Evolutionary conservation across 2,888 invertebrate species (phyloP).

Genomic region (Nemapogon koenigi): DNA sequence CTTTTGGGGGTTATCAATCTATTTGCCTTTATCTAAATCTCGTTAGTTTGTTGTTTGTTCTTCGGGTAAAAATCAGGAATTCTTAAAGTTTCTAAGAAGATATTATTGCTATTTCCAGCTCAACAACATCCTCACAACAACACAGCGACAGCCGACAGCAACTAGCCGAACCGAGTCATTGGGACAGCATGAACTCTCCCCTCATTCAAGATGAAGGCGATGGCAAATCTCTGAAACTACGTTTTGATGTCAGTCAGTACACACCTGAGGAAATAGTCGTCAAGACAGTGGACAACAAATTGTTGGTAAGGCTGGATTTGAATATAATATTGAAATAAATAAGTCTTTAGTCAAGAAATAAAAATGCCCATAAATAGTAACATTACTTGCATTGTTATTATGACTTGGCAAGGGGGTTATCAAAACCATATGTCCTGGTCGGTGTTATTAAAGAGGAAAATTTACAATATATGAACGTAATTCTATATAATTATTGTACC

Average conservation of each 20-base stretch:
- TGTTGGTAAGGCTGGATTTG: constrained; percentile 82
- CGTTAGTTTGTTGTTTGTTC: too few relatives aligned
- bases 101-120: constrained; percentile 47
- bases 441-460: too few relatives aligned
- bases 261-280: constrained; percentile 97
- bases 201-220: constrained; percentile 94
- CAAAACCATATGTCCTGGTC: too few relatives aligned
- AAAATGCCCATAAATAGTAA: neutral
- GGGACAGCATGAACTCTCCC: constrained; percentile 91
- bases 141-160: constrained; percentile 67
- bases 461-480: too few relatives aligned
- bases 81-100: too few relatives aligned
- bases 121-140: constrained; percentile 65
- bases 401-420: too few relatives aligned
- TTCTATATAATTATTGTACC: too few relatives aligned
- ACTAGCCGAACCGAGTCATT: constrained; percentile 69
- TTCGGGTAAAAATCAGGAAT: too few relatives aligned
- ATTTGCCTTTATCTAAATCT: too few relatives aligned
- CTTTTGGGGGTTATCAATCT: too few relatives aligned
- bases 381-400: neutral
- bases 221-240: constrained; percentile 90
- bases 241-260: constrained; percentile 98
- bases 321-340: neutral
- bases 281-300: constrained; percentile 97
- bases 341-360: neutral